Base-by-base conservation (phyloP, 2,797 vertebrate genomes). In the Semotilus atromaculatus region DNA sequence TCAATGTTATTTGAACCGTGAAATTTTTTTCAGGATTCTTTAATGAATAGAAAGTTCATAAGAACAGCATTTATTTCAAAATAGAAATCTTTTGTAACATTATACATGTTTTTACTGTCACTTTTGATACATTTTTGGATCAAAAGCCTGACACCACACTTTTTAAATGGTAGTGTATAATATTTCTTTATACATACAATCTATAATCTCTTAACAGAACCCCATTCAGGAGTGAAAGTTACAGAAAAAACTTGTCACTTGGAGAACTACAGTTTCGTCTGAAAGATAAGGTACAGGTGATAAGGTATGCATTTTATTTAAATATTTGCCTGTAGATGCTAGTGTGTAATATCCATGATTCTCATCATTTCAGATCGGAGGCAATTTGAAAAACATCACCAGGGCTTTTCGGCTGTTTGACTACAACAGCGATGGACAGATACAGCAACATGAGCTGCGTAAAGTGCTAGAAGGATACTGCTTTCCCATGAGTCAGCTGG, bases 341-440 rank as follows among this genome's bases (percentile, higher is more conserved):
- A 29, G 7, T 38, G 19, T 26, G 66, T 29, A 70, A 51, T 68
- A 55, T 75, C 36, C 19, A 29, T 71, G 58, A 36, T 80, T 51
- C 11, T 76, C 79, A 70, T 88, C 11, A 11, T 68, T 75, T 48
- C 66, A 95, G 95, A 88, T 94, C 67, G 91, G 90, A 79, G 89
- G 85, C 83, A 93, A 94, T 83, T 58, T 94, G 53, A 93, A 92
- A 89, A 93, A 88, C 4, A 31, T 95, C 34, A 76, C 88, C 14
- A 92, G 91, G 62, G 91, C 92, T 71, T 94, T 95, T 76, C 90
- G 88, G 26, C 86, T 94, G 81, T 87, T 94, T 55, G 93, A 93
- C 77, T 90, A 91, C 48, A 93, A 93, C 86, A n/a, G 0, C 29
- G 91, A 86, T 2, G 92, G 92, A 6, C 87, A 83, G 88, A 88